phyloP scores from a whole-genome alignment of 2,797 vertebrate species.

The Coreius guichenoti region DNA sequence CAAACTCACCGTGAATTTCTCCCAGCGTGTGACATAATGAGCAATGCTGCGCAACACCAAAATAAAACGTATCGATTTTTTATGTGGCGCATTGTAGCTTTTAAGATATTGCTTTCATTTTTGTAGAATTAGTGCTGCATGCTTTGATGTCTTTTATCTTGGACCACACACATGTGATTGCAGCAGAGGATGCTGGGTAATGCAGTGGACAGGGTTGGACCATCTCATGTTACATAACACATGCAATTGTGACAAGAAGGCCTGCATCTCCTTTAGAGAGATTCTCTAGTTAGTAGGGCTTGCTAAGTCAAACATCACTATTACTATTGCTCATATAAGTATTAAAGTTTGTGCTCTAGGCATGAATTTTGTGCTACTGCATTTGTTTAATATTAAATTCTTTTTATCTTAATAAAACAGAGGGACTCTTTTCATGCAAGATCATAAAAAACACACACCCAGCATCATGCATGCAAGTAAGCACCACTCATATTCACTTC shows the following conservation, averaged over 20 bases:
- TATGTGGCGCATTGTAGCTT: conserved; percentile 72
- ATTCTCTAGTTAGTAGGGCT: neutral
- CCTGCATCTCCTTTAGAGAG: neutral
- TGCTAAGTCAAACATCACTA: conserved; percentile 6
- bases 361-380: neutral
- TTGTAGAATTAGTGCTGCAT: conserved; percentile 69
- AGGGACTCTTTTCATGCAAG: neutral
- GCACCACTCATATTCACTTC: neutral
- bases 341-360: neutral
- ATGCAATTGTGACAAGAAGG: neutral
- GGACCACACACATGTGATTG: conserved; percentile 24
- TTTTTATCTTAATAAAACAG: neutral
- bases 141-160: conserved; percentile 67
- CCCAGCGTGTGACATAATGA: conserved; percentile 62
- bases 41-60: conserved; percentile 65
- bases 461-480: too few relatives aligned
- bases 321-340: neutral
- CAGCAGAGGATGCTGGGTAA: conserved; percentile 17
- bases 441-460: neutral
- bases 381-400: neutral
- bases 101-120: conserved; percentile 79
- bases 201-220: neutral
- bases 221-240: conserved; percentile 10
- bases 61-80: conserved; percentile 75
- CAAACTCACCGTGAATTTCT: conserved; percentile 36